phyloP scores from a whole-genome alignment of 2,797 vertebrate genomes.

The Hydrolagus colliei region DNA sequence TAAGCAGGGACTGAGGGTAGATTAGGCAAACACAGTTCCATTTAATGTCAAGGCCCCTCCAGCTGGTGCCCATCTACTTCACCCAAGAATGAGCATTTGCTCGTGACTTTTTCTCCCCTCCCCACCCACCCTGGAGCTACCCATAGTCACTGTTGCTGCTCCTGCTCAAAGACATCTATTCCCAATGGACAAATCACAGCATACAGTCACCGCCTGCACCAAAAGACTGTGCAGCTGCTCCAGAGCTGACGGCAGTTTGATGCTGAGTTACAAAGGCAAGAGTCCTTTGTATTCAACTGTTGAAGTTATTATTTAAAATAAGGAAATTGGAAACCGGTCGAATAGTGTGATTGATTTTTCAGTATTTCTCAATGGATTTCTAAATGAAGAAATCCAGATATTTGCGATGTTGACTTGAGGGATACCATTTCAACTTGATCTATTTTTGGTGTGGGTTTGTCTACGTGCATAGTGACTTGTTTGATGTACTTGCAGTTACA shows the following conservation, averaged over 20 bases:
- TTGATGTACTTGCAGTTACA: no score
- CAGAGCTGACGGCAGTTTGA: not conserved
- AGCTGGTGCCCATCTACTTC: slow-evolving; percentile 17
- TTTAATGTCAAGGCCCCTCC: slow-evolving; percentile 30
- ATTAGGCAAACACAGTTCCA: slow-evolving; percentile 25
- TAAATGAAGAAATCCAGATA: no score
- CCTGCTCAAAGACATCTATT: not conserved
- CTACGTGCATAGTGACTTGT: no score
- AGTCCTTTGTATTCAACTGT: not conserved
- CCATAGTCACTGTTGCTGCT: not conserved
- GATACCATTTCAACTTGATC: no score
- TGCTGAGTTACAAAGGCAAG: not conserved
- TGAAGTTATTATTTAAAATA: not conserved
- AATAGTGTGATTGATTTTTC: no score
- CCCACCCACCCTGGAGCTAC: not conserved
- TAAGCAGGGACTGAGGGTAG: slow-evolving; percentile 13
- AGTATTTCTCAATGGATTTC: no score
- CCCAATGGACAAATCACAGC: not conserved
- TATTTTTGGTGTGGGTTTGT: no score
- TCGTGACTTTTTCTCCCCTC: not conserved
- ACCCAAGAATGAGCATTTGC: slow-evolving; percentile 15
- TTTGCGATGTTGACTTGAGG: no score
- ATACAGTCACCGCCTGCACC: not conserved
- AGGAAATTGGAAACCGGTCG: not conserved
- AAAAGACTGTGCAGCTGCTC: not conserved